Evolutionary conservation across 2,113 vertebrate species (phyloP).

Genomic region (Mesembrinibis cayennensis): DNA sequence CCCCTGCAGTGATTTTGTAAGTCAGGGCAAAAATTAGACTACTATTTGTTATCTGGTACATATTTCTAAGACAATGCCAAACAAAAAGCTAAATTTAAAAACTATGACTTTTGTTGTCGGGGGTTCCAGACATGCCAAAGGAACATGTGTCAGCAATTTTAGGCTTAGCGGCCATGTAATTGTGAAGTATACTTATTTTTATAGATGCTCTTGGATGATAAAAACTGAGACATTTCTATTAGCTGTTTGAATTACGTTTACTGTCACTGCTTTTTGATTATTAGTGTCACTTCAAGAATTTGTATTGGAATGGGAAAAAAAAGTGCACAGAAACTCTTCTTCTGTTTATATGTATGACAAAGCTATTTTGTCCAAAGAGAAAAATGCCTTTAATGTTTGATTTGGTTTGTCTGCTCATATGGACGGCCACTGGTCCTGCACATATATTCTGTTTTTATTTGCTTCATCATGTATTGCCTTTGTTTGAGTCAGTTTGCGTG

Average conservation of each 20-base stretch:
- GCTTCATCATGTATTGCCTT: not conserved
- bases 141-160: slow-evolving; percentile 14
- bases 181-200: not conserved
- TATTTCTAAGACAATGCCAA: slow-evolving; percentile 31
- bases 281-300: not conserved
- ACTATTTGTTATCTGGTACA: not conserved
- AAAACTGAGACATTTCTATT: not conserved
- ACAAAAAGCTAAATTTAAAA: slow-evolving; percentile 34
- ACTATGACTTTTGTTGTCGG: not conserved
- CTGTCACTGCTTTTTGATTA: not conserved
- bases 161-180: not conserved
- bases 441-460: not conserved
- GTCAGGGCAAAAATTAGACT: not conserved
- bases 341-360: not conserved
- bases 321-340: not conserved
- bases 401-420: not conserved
- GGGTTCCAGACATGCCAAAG: not conserved
- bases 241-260: not conserved
- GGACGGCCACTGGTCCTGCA: not conserved
- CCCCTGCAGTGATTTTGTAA: slow-evolving; percentile 36
- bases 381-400: not conserved
- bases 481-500: not conserved
- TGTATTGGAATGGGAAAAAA: not conserved
- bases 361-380: not conserved
- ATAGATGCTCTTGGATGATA: not conserved